Evolutionary conservation across 2,888 invertebrate genomes (phyloP).

Genomic region (Crocallis elinguaria): DNA sequence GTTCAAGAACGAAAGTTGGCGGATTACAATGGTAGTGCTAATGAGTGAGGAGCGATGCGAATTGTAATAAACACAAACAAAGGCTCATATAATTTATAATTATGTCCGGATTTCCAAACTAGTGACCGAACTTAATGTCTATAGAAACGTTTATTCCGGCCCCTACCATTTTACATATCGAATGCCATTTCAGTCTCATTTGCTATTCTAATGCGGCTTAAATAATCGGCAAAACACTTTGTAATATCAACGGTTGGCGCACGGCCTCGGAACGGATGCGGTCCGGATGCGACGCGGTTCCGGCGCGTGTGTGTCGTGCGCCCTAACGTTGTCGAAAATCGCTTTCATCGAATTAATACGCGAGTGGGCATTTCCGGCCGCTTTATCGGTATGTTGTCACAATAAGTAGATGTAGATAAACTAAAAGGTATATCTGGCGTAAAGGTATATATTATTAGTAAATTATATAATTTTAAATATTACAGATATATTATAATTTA

Average conservation of each 20-base stretch:
- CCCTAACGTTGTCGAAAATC: conserved; percentile 31
- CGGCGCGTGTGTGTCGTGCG: conserved; percentile 42
- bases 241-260: conserved; percentile 1
- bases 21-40: too few relatives aligned
- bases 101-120: too few relatives aligned
- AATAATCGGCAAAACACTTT: conserved; percentile 10
- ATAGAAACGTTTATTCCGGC: background rate
- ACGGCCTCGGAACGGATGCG: conserved; percentile 31
- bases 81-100: too few relatives aligned
- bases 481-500: too few relatives aligned
- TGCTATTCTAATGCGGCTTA: conserved; percentile 19
- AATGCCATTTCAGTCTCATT: conserved; percentile 10
- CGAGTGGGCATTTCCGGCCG: conserved; percentile 20
- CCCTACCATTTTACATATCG: too few relatives aligned
- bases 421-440: background rate
- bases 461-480: too few relatives aligned
- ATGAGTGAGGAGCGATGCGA: too few relatives aligned
- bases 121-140: too few relatives aligned
- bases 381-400: conserved; percentile 18
- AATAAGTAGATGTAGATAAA: background rate
- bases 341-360: conserved; percentile 20
- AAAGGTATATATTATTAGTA: background rate
- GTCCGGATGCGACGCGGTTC: conserved; percentile 34
- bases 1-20: too few relatives aligned
- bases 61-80: too few relatives aligned